Conservation (phyloP, 2,888 invertebrate species). For the Tipula lateralis region DNA sequence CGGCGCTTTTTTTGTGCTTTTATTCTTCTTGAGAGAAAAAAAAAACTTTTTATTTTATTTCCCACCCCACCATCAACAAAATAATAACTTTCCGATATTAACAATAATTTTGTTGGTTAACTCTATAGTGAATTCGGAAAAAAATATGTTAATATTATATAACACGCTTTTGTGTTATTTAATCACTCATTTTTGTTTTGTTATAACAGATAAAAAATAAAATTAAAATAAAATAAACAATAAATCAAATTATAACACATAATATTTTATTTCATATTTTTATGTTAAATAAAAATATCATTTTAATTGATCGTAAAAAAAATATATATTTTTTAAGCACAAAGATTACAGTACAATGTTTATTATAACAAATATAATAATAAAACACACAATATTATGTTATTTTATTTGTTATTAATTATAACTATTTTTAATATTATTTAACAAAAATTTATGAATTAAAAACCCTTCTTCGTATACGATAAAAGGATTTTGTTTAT, state of each 20-base stretch:
- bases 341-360: background rate
- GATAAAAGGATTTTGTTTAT: background rate
- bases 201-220: background rate
- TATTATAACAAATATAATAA: background rate
- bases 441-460: background rate
- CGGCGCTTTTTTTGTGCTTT: background rate
- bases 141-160: background rate
- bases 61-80: background rate
- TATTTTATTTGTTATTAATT: background rate
- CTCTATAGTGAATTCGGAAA: background rate
- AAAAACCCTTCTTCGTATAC: background rate
- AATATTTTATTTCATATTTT: background rate
- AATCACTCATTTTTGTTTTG: background rate
- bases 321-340: background rate
- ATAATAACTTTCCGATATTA: background rate
- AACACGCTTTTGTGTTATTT: background rate
- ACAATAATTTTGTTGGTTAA: background rate
- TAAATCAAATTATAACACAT: background rate
- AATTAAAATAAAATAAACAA: background rate
- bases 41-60: background rate
- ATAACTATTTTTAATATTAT: too few species aligned
- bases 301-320: background rate
- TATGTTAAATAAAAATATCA: background rate
- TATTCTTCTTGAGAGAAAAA: background rate
- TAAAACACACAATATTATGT: background rate